Base-by-base conservation (phyloP, 2,888 invertebrate genomes). In the Iselma pallidipennis region DNA sequence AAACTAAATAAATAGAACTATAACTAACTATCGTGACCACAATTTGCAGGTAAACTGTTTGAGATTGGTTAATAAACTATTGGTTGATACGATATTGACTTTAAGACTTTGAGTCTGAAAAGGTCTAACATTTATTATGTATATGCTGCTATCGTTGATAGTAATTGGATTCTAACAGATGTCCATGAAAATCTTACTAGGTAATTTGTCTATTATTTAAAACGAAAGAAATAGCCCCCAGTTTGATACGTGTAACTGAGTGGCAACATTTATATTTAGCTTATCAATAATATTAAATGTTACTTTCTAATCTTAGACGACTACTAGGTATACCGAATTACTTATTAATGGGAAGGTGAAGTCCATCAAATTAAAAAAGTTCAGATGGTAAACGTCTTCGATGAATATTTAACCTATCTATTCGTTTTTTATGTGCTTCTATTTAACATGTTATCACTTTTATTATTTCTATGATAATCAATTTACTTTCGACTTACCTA, bases 401-500 rank as follows among this genome's bases (percentile, higher is more conserved):
- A n/a, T n/a, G n/a, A n/a, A n/a, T n/a, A n/a, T n/a, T n/a, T n/a
- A n/a, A n/a, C n/a, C n/a, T n/a, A n/a, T n/a, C n/a, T n/a, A n/a
- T n/a, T n/a, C n/a, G n/a, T n/a, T n/a, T n/a, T n/a, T n/a, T n/a
- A n/a, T n/a, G n/a, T n/a, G n/a, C n/a, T n/a, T n/a, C n/a, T n/a
- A n/a, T n/a, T n/a, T n/a, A n/a, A n/a, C n/a, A n/a, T n/a, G n/a
- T n/a, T n/a, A n/a, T n/a, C n/a, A n/a, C n/a, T n/a, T n/a, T n/a
- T n/a, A n/a, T n/a, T n/a, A n/a, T n/a, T n/a, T n/a, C n/a, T n/a
- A n/a, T n/a, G n/a, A n/a, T n/a, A n/a, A n/a, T n/a, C 28, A 26
- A 25, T 49, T 19, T 49, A 49, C 26, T 49, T 49, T 49, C 33
- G 9, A 61, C 83, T 84, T 76, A 92, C 95, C 96, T 71, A 97